Percentiles rank a stretch among this genome's conserved stretches.
These are phyloP conservation scores for Rutilus rutilus DNA, from an alignment of 2,113 vertebrate genomes.

Conservation along the genomic window DNA sequence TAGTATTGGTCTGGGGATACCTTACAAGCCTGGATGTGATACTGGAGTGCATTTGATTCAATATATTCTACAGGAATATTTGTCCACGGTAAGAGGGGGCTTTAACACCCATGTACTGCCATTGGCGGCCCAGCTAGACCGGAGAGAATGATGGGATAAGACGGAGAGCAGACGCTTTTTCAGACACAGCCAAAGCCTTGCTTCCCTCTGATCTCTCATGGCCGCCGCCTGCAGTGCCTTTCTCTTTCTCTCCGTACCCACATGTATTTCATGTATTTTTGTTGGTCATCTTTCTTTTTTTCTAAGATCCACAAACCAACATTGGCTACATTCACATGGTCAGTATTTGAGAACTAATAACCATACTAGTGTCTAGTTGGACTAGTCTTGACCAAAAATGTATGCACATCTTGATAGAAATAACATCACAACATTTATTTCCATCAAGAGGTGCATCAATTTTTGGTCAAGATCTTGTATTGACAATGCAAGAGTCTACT, in stretches of 20 bases:
- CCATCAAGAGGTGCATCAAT: no score
- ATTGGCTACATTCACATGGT: background rate
- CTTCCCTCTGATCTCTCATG: constrained; percentile 54
- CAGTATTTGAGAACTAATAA: background rate
- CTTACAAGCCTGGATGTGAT: constrained; percentile 45
- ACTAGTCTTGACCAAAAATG: no score
- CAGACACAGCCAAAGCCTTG: constrained; percentile 49
- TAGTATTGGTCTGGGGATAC: constrained; percentile 52
- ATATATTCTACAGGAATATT: constrained; percentile 55
- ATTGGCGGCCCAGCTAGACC: constrained; percentile 53
- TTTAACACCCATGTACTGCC: constrained; percentile 52
- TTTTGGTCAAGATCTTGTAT: no score
- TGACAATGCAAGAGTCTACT: no score
- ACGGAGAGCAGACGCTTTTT: constrained; percentile 44
- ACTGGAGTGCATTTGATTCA: constrained; percentile 48
- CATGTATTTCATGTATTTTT: background rate
- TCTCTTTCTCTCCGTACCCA: background rate
- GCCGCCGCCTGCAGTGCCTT: constrained; percentile 43
- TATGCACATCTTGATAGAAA: no score
- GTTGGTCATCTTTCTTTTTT: background rate
- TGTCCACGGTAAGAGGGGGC: constrained; percentile 46
- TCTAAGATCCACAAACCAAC: background rate
- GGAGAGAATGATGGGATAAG: constrained; percentile 57
- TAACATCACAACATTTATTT: no score
- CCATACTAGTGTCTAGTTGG: background rate